phyloP scores from a whole-genome alignment of 2,113 vertebrate species.

The Thalassarche chlororhynchos region DNA sequence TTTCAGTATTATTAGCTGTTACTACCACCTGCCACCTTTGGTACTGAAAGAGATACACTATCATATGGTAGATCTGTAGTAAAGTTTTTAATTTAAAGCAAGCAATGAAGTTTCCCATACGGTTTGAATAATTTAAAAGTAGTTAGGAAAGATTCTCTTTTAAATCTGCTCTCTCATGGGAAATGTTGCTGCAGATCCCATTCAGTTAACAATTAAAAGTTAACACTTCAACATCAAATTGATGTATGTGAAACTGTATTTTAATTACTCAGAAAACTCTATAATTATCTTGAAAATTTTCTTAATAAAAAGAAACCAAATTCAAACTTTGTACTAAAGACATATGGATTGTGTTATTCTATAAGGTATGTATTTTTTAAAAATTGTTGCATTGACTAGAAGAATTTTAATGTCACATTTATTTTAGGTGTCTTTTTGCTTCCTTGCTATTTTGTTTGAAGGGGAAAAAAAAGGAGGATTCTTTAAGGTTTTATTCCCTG shows the following conservation, averaged over 20 bases:
- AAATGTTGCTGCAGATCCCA: not conserved
- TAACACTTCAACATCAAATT: not conserved
- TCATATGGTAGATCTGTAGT: not conserved
- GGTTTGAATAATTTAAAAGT: not conserved
- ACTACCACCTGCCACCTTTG: not conserved
- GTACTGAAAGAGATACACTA: not conserved
- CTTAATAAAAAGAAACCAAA: not conserved
- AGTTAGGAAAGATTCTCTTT: not conserved
- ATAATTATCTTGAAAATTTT: not conserved
- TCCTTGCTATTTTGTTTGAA: not conserved
- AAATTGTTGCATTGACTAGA: not conserved
- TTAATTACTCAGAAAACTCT: not conserved
- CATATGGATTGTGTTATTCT: not conserved
- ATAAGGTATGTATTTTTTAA: not conserved
- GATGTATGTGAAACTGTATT: not conserved
- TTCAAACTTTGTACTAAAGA: not conserved
- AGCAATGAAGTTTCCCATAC: not conserved
- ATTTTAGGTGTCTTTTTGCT: not conserved
- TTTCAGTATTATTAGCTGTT: not conserved
- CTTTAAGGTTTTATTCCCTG: not conserved
- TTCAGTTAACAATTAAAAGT: not conserved
- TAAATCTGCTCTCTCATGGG: not conserved
- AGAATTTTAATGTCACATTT: not conserved
- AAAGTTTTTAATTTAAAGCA: not conserved
- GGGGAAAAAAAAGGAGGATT: accelerated